Evolutionary conservation across 2,888 invertebrate species (phyloP).

Genomic region (Ectemnius lituratus): DNA sequence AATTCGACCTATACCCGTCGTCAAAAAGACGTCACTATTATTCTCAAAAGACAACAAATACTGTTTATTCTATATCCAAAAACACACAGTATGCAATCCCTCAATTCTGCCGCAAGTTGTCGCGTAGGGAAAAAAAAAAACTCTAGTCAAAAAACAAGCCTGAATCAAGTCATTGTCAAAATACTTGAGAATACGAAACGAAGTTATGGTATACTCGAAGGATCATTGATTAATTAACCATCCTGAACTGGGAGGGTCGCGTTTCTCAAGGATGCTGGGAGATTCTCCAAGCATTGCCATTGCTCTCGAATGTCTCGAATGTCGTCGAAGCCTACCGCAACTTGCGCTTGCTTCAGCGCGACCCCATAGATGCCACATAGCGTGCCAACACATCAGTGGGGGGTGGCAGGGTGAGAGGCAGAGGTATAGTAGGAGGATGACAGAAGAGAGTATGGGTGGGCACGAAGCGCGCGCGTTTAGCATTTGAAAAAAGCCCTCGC

Average conservation of each 20-base stretch:
- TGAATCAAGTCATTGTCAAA: neutral
- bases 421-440: neutral
- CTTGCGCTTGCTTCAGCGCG: constrained; percentile 12
- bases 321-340: too few relatives aligned
- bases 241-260: neutral
- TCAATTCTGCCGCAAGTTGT: neutral
- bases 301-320: too few relatives aligned
- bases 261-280: neutral
- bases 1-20: neutral
- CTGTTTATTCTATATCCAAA: neutral
- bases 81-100: neutral
- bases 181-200: neutral
- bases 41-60: neutral
- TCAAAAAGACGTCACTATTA: neutral
- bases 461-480: constrained; percentile 64
- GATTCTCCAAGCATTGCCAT: neutral
- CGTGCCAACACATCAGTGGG: constrained; percentile 19
- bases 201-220: neutral
- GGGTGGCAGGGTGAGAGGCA: neutral
- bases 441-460: constrained; percentile 32
- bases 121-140: neutral
- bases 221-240: neutral
- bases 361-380: constrained; percentile 59
- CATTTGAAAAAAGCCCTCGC: constrained; percentile 68
- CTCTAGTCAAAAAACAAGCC: neutral